phyloP scores from a whole-genome alignment of 2,888 invertebrate species.

The Andrena haemorrhoa region DNA sequence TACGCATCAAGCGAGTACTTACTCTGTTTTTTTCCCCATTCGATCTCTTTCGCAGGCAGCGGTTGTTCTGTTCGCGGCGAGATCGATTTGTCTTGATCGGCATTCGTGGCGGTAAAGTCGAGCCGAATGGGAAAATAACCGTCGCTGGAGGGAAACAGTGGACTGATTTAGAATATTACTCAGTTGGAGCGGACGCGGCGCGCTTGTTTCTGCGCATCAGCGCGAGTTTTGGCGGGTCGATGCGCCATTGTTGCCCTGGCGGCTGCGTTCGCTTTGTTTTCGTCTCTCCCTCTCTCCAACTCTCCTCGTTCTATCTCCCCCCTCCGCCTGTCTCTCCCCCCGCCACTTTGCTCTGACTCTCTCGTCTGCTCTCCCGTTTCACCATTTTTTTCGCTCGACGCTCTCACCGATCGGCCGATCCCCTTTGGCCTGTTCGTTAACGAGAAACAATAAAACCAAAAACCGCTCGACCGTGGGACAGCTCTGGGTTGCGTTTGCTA shows the following conservation, averaged over 20 bases:
- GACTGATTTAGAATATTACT: slow-evolving; percentile 59
- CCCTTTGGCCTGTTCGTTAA: slow-evolving; percentile 44
- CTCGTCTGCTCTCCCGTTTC: slow-evolving; percentile 34
- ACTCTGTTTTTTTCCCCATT: slow-evolving; percentile 1
- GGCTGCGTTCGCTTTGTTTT: slow-evolving; percentile 75
- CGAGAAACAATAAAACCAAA: slow-evolving; percentile 59
- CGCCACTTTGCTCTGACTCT: slow-evolving; percentile 16
- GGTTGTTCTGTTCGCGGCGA: neutral
- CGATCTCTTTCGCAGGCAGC: neutral
- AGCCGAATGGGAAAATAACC: neutral
- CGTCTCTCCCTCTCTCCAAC: slow-evolving; percentile 51
- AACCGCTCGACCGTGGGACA: neutral
- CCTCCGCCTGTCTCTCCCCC: slow-evolving; percentile 42
- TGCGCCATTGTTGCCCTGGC: slow-evolving; percentile 77
- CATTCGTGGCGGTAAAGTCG: neutral
- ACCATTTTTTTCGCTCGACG: slow-evolving; percentile 56
- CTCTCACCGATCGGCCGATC: slow-evolving; percentile 32
- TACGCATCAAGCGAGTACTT: slow-evolving; percentile 31
- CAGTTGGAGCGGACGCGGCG: slow-evolving; percentile 60
- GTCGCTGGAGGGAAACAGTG: neutral
- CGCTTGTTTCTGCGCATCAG: slow-evolving; percentile 72
- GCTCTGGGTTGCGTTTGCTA: neutral
- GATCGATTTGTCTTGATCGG: slow-evolving; percentile 10
- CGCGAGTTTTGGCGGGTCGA: slow-evolving; percentile 80
- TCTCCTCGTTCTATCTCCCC: slow-evolving; percentile 40